These are phyloP conservation scores for Struthidea cinerea DNA, from an alignment of 2,113 vertebrate species.

Conservation along the genomic window DNA sequence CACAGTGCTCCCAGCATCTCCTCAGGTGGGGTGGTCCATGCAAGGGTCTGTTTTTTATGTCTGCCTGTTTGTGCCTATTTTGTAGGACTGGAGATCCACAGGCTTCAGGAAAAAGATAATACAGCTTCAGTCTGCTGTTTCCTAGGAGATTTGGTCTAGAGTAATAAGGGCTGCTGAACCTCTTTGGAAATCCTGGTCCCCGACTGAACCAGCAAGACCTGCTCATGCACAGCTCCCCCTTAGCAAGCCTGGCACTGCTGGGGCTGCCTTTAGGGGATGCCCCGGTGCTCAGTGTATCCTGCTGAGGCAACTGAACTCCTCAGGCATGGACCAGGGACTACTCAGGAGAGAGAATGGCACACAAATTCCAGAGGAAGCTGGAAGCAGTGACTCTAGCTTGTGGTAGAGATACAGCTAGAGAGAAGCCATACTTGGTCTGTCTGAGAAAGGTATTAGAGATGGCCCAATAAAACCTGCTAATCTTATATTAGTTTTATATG, in stretches of 20 bases:
- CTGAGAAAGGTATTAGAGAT: background rate
- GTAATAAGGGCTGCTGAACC: background rate
- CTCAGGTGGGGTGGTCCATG: background rate
- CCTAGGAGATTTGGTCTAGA: slow-evolving; percentile 21
- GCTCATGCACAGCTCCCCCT: background rate
- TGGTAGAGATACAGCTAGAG: background rate
- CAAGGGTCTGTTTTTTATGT: background rate
- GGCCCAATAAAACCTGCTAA: background rate
- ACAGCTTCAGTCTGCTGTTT: slow-evolving; percentile 20
- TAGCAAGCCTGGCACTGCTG: background rate
- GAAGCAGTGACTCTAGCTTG: background rate
- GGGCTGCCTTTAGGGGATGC: background rate
- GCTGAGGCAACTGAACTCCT: background rate
- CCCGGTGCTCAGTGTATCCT: background rate
- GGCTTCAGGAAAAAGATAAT: background rate
- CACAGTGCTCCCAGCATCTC: background rate
- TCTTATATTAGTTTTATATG: background rate
- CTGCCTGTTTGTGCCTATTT: background rate
- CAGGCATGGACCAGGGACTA: background rate
- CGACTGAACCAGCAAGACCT: background rate
- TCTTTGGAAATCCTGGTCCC: background rate
- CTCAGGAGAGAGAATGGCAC: background rate
- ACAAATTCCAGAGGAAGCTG: background rate
- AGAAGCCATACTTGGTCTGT: background rate
- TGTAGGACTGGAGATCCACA: background rate